A percentile compares a stretch with the other conserved stretches of the same genome.
These are phyloP conservation scores for Morone saxatilis DNA, from an alignment of 2,113 vertebrate species.

Conservation along the genomic window DNA sequence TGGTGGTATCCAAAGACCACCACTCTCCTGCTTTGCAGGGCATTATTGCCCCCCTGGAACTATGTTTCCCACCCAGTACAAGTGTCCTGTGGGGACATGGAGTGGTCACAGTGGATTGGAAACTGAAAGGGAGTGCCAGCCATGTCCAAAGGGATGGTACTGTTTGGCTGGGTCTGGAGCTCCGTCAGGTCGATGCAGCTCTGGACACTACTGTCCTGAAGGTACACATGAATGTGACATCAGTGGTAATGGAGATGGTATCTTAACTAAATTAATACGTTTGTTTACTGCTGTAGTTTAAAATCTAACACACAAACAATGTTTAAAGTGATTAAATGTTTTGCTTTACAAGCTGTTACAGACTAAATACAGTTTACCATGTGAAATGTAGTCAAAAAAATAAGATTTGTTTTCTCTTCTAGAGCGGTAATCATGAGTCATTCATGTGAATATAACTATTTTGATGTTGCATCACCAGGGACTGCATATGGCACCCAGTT, in stretches of 20 bases:
- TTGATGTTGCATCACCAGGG: constrained; percentile 72
- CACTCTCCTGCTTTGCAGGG: constrained; percentile 86
- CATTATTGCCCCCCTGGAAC: constrained; percentile 91
- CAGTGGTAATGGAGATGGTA: not conserved
- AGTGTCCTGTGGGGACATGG: constrained; percentile 91
- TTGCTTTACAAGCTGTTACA: not conserved
- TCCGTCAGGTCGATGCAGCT: constrained; percentile 87
- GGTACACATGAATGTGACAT: constrained; percentile 71
- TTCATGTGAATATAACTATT: constrained; percentile 44
- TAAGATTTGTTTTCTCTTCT: constrained; percentile 9
- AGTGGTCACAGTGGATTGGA: constrained; percentile 85
- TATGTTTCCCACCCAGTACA: constrained; percentile 87
- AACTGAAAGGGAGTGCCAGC: constrained; percentile 78
- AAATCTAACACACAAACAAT: not conserved
- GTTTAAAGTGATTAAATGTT: not conserved
- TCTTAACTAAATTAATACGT: not conserved
- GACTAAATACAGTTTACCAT: not conserved
- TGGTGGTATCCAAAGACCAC: constrained; percentile 88
- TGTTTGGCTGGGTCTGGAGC: constrained; percentile 84
- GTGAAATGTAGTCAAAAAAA: not conserved
- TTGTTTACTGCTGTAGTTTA: too few species aligned
- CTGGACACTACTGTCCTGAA: constrained; percentile 90
- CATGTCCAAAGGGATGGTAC: constrained; percentile 88
- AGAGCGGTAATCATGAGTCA: constrained; percentile 42
- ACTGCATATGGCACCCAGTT: constrained; percentile 86